Conservation (phyloP, 2,113 vertebrate species). For the Tilapia sparmanii region DNA sequence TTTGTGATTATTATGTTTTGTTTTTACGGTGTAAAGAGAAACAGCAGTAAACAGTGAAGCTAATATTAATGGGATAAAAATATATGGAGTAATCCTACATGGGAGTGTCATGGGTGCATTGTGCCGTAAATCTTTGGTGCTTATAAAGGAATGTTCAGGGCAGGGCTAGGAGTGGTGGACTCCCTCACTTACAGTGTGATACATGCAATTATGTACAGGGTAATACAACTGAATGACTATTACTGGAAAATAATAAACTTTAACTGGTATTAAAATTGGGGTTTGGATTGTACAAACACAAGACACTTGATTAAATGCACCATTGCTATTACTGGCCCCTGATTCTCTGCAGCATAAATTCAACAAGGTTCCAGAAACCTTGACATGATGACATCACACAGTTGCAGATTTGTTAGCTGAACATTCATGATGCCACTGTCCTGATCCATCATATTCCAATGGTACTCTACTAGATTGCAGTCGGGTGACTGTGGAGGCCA, state of each 20-base stretch:
- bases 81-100: not conserved
- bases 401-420: not conserved
- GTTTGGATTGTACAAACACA: not conserved
- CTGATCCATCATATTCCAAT: not conserved
- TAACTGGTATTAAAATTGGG: not conserved
- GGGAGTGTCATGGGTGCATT: not conserved
- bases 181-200: not conserved
- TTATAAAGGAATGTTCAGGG: not conserved
- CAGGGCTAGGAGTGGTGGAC: not conserved
- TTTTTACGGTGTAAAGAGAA: not conserved
- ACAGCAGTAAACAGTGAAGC: not conserved
- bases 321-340: rapidly evolving
- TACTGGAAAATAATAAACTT: not conserved
- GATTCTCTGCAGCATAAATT: not conserved
- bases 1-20: not conserved
- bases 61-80: not conserved
- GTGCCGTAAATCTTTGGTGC: not conserved
- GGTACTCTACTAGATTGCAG: not conserved
- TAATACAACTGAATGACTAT: not conserved
- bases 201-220: not conserved
- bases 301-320: rapidly evolving
- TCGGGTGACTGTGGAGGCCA: not conserved
- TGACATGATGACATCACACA: not conserved
- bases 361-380: not conserved
- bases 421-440: not conserved